Evolutionary conservation across 2,113 vertebrate species (phyloP), one percentile per base, ranked within the genome.

Genomic region (Leucopternis melanops): DNA sequence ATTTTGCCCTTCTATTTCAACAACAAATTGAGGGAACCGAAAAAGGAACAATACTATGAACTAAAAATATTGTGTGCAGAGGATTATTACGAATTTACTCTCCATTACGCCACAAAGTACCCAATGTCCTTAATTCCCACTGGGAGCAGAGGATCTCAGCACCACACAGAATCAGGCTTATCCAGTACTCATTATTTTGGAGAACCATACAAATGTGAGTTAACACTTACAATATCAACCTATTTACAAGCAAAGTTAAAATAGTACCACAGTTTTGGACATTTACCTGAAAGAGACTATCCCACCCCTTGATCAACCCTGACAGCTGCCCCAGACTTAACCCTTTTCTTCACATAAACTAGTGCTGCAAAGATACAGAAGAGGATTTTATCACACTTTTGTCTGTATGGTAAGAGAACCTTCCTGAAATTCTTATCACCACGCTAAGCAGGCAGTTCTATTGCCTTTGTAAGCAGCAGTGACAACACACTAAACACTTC

Each of bases 1-100:
- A 88, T 92, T 88, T 83, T 89, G 69, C 81, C 69, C 65, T 83
- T 89, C 45, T 74, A 61, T 61, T 94, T 88, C 92, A 93, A 81
- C 42, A 84, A 52, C 9, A 88, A 69, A 81, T 21, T n/a, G 67
- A 63, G 42, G 71, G 86, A 90, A 70, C 62, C 91, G 57, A 88
- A 79, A 92, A 74, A 3, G 12, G 26, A 96, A 95, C 42, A 90
- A 90, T 44, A 63, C 29, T 4, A 7, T 15, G 29, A 90, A 74
- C 59, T 57, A 66, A 81, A 96, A 86, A 47, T 72, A 93, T 50
- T 62, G 63, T n/a, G 44, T 40, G 59, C 66, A 90, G 61, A 71
- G 42, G 38, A 88, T 71, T 90, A 75, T 54, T 52, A 81, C 67
- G 44, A 90, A 78, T 58, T 55, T 90, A 45, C 61, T 91, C 31